Conservation (phyloP, 2,797 vertebrate genomes). For the Tauraco hartlaubi region DNA sequence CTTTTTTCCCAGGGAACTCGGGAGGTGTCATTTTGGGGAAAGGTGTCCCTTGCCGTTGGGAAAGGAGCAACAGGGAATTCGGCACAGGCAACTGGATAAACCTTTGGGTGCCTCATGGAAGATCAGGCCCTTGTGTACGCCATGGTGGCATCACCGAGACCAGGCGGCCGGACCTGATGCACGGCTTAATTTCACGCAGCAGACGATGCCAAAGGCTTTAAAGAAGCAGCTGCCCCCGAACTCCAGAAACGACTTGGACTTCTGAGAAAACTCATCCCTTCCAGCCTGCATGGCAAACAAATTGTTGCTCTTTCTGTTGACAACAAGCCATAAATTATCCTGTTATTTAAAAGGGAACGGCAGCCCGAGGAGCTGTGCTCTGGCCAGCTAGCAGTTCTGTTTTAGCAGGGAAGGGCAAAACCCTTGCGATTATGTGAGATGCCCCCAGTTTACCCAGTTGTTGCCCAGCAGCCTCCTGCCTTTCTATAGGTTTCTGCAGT, state of each 20-base stretch:
- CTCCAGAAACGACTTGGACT: background rate
- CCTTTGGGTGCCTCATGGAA: background rate
- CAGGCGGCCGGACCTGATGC: background rate
- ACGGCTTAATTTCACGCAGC: background rate
- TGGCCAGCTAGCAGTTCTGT: background rate
- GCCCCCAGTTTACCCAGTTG: constrained; percentile 9
- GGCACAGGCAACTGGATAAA: background rate
- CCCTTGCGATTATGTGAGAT: constrained; percentile 3
- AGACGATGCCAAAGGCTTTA: background rate
- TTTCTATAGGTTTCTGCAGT: constrained; percentile 38
- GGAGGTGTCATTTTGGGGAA: background rate
- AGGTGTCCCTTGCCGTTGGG: background rate
- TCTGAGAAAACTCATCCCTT: constrained; percentile 12
- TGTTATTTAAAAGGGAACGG: background rate
- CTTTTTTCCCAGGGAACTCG: background rate
- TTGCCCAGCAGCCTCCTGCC: background rate
- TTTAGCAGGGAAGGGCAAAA: constrained; percentile 8
- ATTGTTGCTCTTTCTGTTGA: constrained; percentile 38
- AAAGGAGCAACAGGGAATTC: background rate
- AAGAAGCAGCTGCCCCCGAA: constrained; percentile 32
- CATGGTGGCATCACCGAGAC: background rate
- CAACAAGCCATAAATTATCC: constrained; percentile 36
- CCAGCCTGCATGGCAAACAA: background rate
- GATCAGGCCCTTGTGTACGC: background rate
- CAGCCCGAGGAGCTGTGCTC: background rate